phyloP scores from a whole-genome alignment of 1,140 invertebrate genomes.

The Penaeus chinensis region DNA sequence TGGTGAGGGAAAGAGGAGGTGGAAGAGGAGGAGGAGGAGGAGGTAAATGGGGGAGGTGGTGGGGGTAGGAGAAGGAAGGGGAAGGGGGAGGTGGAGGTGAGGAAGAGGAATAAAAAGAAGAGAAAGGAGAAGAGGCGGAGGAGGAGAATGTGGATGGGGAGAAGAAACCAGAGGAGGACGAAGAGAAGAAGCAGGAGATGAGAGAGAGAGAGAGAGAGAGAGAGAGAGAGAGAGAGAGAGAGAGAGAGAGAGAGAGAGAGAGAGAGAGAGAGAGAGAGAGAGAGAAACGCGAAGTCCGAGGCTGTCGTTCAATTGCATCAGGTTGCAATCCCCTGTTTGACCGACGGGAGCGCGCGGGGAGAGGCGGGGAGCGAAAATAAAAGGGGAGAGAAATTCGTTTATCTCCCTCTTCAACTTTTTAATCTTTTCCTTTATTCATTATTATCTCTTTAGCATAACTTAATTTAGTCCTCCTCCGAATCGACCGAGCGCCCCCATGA shows the following conservation, averaged over 20 bases:
- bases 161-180: neutral
- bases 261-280: slow-evolving; percentile 2
- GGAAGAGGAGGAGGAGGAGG: neutral
- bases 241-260: neutral
- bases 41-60: neutral
- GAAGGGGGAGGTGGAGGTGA: neutral
- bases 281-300: no score
- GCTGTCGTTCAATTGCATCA: no score
- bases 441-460: no score
- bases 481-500: no score
- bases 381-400: no score
- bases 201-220: neutral
- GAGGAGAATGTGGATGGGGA: neutral
- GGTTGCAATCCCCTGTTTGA: no score
- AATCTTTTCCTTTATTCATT: no score
- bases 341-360: neutral
- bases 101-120: no score
- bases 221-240: slow-evolving; percentile 9
- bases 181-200: neutral
- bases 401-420: no score
- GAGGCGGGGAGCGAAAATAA: slow-evolving; percentile 18
- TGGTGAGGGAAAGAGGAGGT: slow-evolving; percentile 6
- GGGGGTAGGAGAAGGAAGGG: neutral
- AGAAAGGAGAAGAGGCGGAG: no score
- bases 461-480: no score